Conservation (phyloP, 2,797 vertebrate species). For the Clarias platycephalus region DNA sequence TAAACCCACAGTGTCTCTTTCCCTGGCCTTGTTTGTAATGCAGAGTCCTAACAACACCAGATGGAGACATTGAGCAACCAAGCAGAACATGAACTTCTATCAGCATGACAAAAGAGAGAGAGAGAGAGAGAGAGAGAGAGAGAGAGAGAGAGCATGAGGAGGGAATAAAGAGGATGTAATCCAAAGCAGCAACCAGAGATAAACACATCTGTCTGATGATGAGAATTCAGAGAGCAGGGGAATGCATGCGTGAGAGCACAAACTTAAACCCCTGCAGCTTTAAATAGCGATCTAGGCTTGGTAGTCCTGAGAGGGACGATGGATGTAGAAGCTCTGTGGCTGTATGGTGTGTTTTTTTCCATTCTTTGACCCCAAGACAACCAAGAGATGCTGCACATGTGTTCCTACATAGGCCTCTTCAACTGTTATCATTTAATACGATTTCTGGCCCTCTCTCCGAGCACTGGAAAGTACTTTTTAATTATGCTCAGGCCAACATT, state of each 20-base stretch:
- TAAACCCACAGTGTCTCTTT: conserved; percentile 63
- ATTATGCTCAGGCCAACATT: conserved; percentile 67
- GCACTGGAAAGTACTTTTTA: conserved; percentile 63
- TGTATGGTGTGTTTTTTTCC: neutral
- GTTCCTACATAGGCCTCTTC: conserved; percentile 45
- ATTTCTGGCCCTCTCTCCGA: conserved; percentile 30
- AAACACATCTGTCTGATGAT: conserved; percentile 69
- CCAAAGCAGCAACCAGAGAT: conserved; percentile 53
- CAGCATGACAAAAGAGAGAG: conserved; percentile 26
- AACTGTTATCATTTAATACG: conserved; percentile 61
- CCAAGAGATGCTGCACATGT: conserved; percentile 46
- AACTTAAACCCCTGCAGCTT: conserved; percentile 51
- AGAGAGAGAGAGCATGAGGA: neutral
- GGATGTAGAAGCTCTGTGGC: neutral
- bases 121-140: neutral
- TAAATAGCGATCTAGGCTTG: conserved; percentile 40
- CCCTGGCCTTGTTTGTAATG: conserved; percentile 59
- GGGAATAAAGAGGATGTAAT: conserved; percentile 50
- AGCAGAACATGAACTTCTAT: conserved; percentile 2
- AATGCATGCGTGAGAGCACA: conserved; percentile 57
- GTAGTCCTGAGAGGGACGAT: neutral
- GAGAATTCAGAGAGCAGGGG: conserved; percentile 62
- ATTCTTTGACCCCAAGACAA: conserved; percentile 46
- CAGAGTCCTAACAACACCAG: conserved; percentile 61
- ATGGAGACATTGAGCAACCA: conserved; percentile 64